Evolutionary conservation across 2,797 vertebrate genomes (phyloP), one percentile per base, ranked within the genome.

Genomic region (Choloepus didactylus): DNA sequence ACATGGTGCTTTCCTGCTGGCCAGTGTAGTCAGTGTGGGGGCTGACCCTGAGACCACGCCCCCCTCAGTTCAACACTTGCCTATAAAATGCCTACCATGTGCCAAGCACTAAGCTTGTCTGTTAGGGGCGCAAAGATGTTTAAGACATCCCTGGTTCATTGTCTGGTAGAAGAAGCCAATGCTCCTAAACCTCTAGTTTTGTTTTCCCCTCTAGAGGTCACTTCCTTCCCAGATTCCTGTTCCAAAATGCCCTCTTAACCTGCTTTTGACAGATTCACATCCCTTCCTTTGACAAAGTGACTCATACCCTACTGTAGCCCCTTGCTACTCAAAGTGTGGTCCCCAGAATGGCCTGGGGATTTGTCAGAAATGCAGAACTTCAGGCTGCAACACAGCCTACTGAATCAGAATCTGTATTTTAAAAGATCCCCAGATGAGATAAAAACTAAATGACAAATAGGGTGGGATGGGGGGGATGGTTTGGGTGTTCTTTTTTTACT

Each of bases 201-300:
- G 49, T 79, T 62, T 80, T n/a, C 49, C 92, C 21, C 54, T 56
- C 69, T 54, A 44, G 46, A 90, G 87, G 44, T 82, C 19, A 31
- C 44, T 92, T 92, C 29, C 54, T 85, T 85, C 59, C 73, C 62
- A 56, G n/a, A 41, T 35, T 80, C 82, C 73, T 67, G 18, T 4
- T n/a, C 60, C 49, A 60, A 14, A 75, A 38, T 16, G 49, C 21
- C 44, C 25, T 62, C 76, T 73, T 77, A 9, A 60, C 69, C 85
- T 89, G 67, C 84, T 88, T 95, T 66, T 83, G 83, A 77, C 83
- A 23, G 67, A 12, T 41, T 95, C 60, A 66, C 35, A 25, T 86
- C 60, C 76, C 90, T 92, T 88, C 64, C 14, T 85, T 82, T 92
- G 84, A 88, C 51, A 79, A 16, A 93, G 38, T 75, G 84, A 70